Percentiles rank a stretch among this genome's conserved stretches.
Evolutionary conservation across 1,140 invertebrate genomes (phyloP).

Genomic region (Chironomus striatipennis): DNA sequence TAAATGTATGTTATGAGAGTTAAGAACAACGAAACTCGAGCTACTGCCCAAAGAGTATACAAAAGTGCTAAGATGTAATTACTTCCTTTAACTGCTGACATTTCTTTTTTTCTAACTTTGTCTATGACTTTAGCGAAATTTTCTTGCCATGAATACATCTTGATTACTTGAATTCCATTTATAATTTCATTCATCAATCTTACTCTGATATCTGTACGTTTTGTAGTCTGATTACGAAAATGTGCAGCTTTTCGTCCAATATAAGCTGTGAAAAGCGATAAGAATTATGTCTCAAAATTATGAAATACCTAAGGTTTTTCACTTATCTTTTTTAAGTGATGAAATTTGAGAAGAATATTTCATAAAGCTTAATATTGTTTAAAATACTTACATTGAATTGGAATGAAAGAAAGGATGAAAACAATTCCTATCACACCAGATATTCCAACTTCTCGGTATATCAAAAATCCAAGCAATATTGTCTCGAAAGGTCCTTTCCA

Average conservation of each 20-base stretch:
- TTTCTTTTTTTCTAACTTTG: constrained; percentile 40
- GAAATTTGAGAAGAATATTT: no score
- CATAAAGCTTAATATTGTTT: no score
- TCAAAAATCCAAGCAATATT: constrained; percentile 60
- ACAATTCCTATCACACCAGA: constrained; percentile 67
- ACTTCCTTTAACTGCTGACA: constrained; percentile 45
- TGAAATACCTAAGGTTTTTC: background rate
- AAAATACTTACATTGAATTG: constrained; percentile 59
- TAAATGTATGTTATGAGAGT: constrained; percentile 53
- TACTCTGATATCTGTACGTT: constrained; percentile 71
- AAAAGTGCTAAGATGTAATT: constrained; percentile 40
- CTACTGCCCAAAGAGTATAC: constrained; percentile 44
- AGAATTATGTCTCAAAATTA: constrained; percentile 11
- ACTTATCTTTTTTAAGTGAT: no score
- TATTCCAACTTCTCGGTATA: constrained; percentile 63
- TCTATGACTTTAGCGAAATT: constrained; percentile 64
- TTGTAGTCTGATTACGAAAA: constrained; percentile 43
- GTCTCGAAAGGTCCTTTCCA: constrained; percentile 70
- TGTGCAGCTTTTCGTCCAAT: constrained; percentile 59
- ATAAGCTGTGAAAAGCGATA: constrained; percentile 44
- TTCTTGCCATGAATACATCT: constrained; percentile 88
- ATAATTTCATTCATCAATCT: constrained; percentile 78
- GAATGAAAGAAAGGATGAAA: constrained; percentile 71
- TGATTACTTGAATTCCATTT: constrained; percentile 68
- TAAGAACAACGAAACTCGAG: constrained; percentile 55